phyloP scores from a whole-genome alignment of 2,797 vertebrate species.

The Scyliorhinus canicula region DNA sequence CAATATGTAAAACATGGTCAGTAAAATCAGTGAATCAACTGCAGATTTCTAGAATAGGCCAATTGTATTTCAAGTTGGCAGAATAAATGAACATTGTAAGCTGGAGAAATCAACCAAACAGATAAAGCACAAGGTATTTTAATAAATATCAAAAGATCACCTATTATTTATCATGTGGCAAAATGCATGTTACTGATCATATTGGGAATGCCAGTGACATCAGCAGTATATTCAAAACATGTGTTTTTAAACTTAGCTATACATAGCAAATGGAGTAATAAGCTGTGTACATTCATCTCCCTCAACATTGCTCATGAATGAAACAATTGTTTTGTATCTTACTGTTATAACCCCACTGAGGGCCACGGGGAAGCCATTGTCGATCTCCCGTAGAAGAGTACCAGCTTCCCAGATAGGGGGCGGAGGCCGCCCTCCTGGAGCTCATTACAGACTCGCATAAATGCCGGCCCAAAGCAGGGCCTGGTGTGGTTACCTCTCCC shows the following conservation, averaged over 20 bases:
- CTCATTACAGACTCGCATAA: no score
- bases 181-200: background rate
- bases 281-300: background rate
- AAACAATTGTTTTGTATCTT: background rate
- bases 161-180: background rate
- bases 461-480: no score
- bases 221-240: background rate
- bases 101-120: background rate
- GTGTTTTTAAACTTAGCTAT: background rate
- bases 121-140: background rate
- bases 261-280: background rate
- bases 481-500: no score
- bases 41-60: background rate
- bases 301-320: background rate
- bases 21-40: background rate
- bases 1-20: background rate
- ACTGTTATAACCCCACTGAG: no score
- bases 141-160: background rate
- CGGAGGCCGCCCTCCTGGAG: no score
- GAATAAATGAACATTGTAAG: background rate
- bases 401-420: no score
- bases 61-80: background rate
- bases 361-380: no score
- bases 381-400: no score
- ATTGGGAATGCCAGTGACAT: background rate